Base-by-base conservation (phyloP, 92 coral and sea anemone species). In the Zoanthus sociatus region DNA sequence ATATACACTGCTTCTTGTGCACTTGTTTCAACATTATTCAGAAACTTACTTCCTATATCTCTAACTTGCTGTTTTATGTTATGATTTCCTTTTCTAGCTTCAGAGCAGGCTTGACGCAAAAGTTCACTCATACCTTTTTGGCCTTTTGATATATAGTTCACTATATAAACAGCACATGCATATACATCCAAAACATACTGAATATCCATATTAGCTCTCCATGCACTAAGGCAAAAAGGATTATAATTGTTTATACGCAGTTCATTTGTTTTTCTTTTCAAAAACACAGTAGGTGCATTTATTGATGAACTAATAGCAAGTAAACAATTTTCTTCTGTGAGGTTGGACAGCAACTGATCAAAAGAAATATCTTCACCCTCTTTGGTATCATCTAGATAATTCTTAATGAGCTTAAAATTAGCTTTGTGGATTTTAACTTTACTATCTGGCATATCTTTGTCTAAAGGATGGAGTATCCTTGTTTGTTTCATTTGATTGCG, bases 101-200 rank as follows among this genome's bases (percentile, higher is more conserved):
- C 87, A 20, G 79, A 56, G 67, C 87, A 83, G 15, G 87, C 87
- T 66, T 69, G 15, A 21, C 79, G 50, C 44, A 83, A 33, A n/a
- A 83, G 67, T 69, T 83, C 87, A 83, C 87, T 66, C 79, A 83
- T 83, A 3, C 87, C 87, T 83, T 83, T 83, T 69, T 83, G 87
- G 18, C 61, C 87, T 83, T 83, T 83, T 9, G 53, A 48, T 48
- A 48, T 9, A 48, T 9, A 26, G 26, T 26, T 26, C 26, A 26
- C 26, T 26, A 26, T 26, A 26, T 26, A 26, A 26, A 26, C 26
- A 48, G 53, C 53, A 48, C 53, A 48, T n/a, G 50, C 67, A 60
- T 60, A 60, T 7, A 60, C 67, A 60, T 60, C 67, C 1, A 60
- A 12, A 9, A 61, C 68, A 61, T 10, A 61, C 26, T 61, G 68